Conservation (phyloP, 2,113 vertebrate species). For the Pelodiscus sinensis region DNA sequence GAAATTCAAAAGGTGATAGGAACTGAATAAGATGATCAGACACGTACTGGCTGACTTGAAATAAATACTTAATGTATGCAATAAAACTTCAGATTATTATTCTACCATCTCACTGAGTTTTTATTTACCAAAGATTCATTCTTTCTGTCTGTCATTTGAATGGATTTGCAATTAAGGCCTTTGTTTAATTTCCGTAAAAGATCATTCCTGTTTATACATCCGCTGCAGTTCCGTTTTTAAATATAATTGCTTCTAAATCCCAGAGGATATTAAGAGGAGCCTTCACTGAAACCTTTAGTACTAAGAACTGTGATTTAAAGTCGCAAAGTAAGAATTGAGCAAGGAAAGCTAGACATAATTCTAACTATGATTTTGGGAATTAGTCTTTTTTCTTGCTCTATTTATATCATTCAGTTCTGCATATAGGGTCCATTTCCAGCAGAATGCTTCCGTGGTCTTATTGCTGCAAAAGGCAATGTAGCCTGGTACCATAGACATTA, state of each 20-base stretch:
- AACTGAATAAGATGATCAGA: slow-evolving; percentile 25
- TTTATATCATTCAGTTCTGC: neutral
- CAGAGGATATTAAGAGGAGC: slow-evolving; percentile 69
- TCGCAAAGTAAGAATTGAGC: slow-evolving; percentile 51
- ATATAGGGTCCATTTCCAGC: neutral
- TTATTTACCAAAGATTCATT: slow-evolving; percentile 71
- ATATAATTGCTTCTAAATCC: slow-evolving; percentile 79
- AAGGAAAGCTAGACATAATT: slow-evolving; percentile 50
- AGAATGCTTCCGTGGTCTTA: neutral
- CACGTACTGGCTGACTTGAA: slow-evolving; percentile 6
- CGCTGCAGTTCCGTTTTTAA: slow-evolving; percentile 67
- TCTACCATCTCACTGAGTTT: slow-evolving; percentile 35
- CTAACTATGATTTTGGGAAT: slow-evolving; percentile 16
- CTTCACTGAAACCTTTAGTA: slow-evolving; percentile 69
- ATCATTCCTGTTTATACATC: slow-evolving; percentile 72
- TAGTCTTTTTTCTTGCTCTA: slow-evolving; percentile 9
- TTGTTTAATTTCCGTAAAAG: slow-evolving; percentile 80
- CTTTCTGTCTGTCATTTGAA: slow-evolving; percentile 62
- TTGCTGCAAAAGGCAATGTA: neutral
- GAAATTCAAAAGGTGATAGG: slow-evolving; percentile 49
- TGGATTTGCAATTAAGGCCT: slow-evolving; percentile 75
- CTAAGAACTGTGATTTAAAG: slow-evolving; percentile 60
- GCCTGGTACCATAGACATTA: neutral
- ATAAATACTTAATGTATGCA: slow-evolving; percentile 53
- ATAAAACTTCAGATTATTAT: slow-evolving; percentile 66